A percentile compares a stretch with the other conserved stretches of the same genome.
Evolutionary conservation across 2,797 vertebrate genomes (phyloP).

Genomic region (Tokudaia tokunoshimensis): DNA sequence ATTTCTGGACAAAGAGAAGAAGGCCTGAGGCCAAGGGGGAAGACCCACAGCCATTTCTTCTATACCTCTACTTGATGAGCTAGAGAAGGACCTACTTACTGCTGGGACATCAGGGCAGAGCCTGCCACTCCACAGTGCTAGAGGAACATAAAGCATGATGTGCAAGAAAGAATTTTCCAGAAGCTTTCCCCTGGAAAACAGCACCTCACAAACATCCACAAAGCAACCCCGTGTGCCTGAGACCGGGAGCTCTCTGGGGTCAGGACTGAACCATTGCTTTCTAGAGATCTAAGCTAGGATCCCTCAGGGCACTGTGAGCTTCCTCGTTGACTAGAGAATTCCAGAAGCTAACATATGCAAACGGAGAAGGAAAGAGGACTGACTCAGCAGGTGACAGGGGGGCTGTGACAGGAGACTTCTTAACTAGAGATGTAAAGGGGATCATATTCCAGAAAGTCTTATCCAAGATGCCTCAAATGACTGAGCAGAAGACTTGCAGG

Average conservation of each 20-base stretch:
- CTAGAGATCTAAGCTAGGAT: neutral
- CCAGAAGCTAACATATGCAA: neutral
- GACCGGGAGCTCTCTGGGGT: neutral
- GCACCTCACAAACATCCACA: neutral
- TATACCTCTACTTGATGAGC: neutral
- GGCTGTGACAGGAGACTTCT: neutral
- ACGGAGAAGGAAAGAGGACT: neutral
- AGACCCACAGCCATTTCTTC: neutral
- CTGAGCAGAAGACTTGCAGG: neutral
- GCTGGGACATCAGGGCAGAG: neutral
- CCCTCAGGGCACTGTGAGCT: fast-evolving
- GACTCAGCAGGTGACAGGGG: too few species aligned
- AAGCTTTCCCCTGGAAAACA: neutral
- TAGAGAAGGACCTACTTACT: neutral
- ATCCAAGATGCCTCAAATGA: neutral
- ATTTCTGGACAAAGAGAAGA: neutral
- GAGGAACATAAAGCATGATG: neutral
- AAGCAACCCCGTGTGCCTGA: fast-evolving
- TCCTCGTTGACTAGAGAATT: neutral
- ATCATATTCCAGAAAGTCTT: neutral
- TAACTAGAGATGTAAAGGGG: neutral
- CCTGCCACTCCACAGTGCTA: neutral
- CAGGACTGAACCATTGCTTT: neutral
- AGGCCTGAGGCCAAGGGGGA: too few species aligned
- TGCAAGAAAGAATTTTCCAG: neutral